Base-by-base conservation (phyloP, 2,113 vertebrate genomes). In the Megaceryle maxima region DNA sequence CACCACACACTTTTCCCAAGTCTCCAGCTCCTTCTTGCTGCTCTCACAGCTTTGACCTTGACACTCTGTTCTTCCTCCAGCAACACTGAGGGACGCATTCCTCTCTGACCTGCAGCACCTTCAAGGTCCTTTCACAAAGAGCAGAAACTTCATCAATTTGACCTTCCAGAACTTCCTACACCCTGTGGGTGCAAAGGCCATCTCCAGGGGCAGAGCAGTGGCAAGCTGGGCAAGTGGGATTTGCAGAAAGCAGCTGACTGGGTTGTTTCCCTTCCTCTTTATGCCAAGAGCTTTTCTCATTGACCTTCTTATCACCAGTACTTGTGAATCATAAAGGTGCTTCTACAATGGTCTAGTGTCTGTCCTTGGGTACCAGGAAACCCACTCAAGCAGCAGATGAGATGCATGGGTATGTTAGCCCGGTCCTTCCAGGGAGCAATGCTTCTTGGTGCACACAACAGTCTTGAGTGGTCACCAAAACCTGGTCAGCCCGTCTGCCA, bases 21-120 rank as follows among this genome's bases (percentile, higher is more conserved):
- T 29, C 57, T 84, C 35, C 73, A 81, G n/a, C 60, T 96, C 57
- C 62, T 94, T 53, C 74, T 64, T 50, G 37, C 66, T 56, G 73
- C 51, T 56, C 18, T 8, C 35, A 46, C 39, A 56, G 56, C 22
- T 75, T 31, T 87, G 81, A 82, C 89, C 83, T 89, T 91, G 66
- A 79, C n/a, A 6, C 37, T 79, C 37, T 87, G 22, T 12, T 78
- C 74, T 68, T 85, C 46, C 56, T 75, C 33, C 72, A 53, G 48
- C 59, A 55, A 9, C 0, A 8, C 51, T 11, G 14, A 24, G 75
- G 72, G 39, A 22, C 2, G 4, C 10, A 39, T 35, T 56, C 18
- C 25, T 21, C 60, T 80, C 50, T 93, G 46, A 33, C 75, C 46
- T 62, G 51, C 31, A 77, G 76, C 2, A 2, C 33, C 33, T 94